Evolutionary conservation across 1,140 invertebrate species (phyloP).

Genomic region (Parasteatoda tepidariorum): DNA sequence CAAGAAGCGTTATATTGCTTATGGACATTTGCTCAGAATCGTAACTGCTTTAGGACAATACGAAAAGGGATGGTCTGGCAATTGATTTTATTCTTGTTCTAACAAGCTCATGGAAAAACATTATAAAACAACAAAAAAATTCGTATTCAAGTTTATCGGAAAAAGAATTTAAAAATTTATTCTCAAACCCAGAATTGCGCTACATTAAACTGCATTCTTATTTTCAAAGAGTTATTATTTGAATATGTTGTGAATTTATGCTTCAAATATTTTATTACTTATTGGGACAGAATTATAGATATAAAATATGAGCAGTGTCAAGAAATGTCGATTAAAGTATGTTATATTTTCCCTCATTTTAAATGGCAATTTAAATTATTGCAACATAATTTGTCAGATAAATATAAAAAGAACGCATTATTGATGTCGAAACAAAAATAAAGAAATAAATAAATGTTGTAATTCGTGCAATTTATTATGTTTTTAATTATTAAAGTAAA

Average conservation of each 20-base stretch:
- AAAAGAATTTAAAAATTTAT: not conserved
- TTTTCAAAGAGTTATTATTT: not conserved
- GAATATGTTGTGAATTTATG: not conserved
- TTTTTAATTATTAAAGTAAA: too few species aligned
- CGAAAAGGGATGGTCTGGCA: not conserved
- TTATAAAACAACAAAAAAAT: not conserved
- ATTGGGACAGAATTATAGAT: not conserved
- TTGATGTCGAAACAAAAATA: too few species aligned
- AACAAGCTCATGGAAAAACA: not conserved
- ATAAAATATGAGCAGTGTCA: not conserved
- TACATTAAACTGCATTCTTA: slow-evolving; percentile 1
- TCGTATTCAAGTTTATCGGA: not conserved
- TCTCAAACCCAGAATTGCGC: not conserved
- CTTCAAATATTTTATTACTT: not conserved
- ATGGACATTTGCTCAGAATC: not conserved
- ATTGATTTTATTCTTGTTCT: not conserved
- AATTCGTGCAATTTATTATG: too few species aligned
- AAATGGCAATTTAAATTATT: too few species aligned
- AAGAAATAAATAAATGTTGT: too few species aligned
- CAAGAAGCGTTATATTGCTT: not conserved
- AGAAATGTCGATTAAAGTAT: not conserved
- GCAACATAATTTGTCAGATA: too few species aligned
- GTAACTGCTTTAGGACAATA: not conserved
- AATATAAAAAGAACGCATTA: too few species aligned
- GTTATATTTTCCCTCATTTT: too few species aligned